phyloP scores from a whole-genome alignment of 2,797 vertebrate species.

The Lutra lutra region DNA sequence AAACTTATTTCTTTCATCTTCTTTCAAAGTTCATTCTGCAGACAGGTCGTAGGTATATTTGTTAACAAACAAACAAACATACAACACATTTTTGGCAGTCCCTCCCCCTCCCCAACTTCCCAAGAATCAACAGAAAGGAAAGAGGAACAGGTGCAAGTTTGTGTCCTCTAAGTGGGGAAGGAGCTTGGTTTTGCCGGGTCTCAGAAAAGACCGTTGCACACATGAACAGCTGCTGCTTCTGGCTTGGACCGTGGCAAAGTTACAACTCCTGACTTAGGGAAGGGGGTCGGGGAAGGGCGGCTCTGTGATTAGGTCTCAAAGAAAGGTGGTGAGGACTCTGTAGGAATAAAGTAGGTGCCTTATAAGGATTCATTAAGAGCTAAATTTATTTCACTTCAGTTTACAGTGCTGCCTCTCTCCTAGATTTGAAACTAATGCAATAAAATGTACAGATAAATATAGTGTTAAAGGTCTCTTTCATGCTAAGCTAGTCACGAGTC shows the following conservation, averaged over 20 bases:
- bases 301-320: conserved; percentile 48
- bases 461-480: conserved; percentile 85
- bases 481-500: conserved; percentile 82
- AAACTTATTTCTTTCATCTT: conserved; percentile 11
- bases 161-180: not conserved
- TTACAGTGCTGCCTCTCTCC: conserved; percentile 86
- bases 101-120: not conserved
- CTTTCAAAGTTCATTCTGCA: conserved; percentile 37
- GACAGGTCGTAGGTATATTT: not conserved
- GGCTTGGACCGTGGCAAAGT: conserved; percentile 32
- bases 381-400: conserved; percentile 92
- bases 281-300: not conserved
- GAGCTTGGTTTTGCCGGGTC: conserved; percentile 50
- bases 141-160: not conserved
- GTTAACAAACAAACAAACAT: not conserved
- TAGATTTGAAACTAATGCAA: conserved; percentile 85
- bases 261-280: conserved; percentile 8
- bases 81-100: not conserved
- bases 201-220: conserved; percentile 22
- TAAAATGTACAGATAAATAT: conserved; percentile 85
- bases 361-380: conserved; percentile 86
- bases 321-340: conserved; percentile 59
- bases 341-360: conserved; percentile 73
- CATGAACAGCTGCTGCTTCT: conserved; percentile 34
- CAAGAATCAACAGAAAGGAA: conserved; percentile 40